These are phyloP conservation scores for Nymphalis polychloros DNA, from an alignment of 2,888 invertebrate genomes.

Conservation along the genomic window DNA sequence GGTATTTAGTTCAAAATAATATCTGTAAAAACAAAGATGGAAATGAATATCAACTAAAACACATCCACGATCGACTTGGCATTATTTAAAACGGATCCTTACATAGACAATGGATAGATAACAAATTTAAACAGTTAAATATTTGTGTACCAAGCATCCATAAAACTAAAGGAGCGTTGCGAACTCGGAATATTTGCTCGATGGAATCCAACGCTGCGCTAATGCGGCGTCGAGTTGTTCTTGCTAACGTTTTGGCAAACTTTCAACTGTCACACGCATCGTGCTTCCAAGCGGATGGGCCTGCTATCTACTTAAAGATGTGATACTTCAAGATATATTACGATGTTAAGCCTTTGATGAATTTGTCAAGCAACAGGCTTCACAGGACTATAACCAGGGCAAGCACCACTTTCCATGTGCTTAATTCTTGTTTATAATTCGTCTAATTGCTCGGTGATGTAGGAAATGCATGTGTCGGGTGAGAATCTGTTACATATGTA, in stretches of 20 bases:
- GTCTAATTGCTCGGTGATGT: too few relatives aligned
- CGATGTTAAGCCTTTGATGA: not conserved
- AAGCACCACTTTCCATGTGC: too few relatives aligned
- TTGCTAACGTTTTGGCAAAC: slow-evolving; percentile 71
- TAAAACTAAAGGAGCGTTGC: slow-evolving; percentile 29
- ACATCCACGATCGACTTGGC: not conserved
- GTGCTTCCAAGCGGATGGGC: slow-evolving; percentile 48
- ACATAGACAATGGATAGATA: slow-evolving; percentile 25
- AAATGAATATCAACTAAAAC: not conserved
- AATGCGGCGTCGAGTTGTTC: slow-evolving; percentile 63
- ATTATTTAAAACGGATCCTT: slow-evolving; percentile 2
- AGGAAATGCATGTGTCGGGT: too few relatives aligned
- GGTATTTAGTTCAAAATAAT: too few relatives aligned
- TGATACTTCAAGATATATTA: slow-evolving; percentile 24
- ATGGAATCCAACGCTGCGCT: slow-evolving; percentile 57
- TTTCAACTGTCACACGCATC: slow-evolving; percentile 77
- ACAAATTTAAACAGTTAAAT: slow-evolving; percentile 29
- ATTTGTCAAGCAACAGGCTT: too few relatives aligned
- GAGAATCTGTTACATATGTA: too few relatives aligned
- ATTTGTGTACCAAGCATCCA: slow-evolving; percentile 31
- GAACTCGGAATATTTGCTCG: slow-evolving; percentile 42
- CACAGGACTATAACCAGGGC: too few relatives aligned
- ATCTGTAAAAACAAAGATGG: not conserved
- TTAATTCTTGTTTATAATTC: too few relatives aligned
- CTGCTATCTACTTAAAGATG: slow-evolving; percentile 40